Conservation (phyloP, 2,797 vertebrate species). For the Lateolabrax maculatus region DNA sequence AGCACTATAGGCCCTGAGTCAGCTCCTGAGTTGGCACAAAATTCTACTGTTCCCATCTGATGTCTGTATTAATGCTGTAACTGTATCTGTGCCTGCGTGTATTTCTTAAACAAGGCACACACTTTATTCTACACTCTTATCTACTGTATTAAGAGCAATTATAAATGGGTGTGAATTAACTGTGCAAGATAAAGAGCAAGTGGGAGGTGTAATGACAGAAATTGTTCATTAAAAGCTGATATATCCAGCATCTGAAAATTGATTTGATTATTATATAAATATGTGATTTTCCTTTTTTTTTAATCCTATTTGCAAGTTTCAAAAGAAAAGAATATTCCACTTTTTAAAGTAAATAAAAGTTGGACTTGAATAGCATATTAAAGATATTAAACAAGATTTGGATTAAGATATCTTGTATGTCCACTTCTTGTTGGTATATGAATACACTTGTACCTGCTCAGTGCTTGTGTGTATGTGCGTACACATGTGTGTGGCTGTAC, state of each 20-base stretch:
- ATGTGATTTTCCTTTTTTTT: neutral
- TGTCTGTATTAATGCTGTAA: slow-evolving; percentile 22
- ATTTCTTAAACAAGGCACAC: neutral
- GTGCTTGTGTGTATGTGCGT: neutral
- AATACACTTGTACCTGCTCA: slow-evolving; percentile 25
- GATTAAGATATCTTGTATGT: neutral
- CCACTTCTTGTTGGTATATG: slow-evolving; percentile 7
- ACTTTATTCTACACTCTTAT: neutral
- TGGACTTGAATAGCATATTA: too few relatives aligned
- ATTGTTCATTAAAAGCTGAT: neutral
- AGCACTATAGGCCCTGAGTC: slow-evolving; percentile 39
- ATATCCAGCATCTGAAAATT: neutral
- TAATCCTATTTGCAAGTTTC: neutral
- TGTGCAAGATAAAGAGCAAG: neutral
- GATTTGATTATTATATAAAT: neutral
- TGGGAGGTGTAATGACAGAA: neutral
- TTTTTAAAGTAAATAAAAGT: too few relatives aligned
- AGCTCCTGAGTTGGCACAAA: slow-evolving; percentile 44
- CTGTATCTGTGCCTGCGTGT: slow-evolving; percentile 4
- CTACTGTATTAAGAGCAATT: neutral
- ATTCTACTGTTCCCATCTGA: slow-evolving; percentile 25
- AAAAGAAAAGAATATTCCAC: neutral
- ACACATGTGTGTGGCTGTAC: neutral
- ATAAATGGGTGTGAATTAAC: neutral
- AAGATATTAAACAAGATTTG: neutral